A percentile compares a stretch with the other conserved stretches of the same genome.
Evolutionary conservation across 92 coral and sea anemone species (phyloP).

Genomic region (Parazoanthus darwini): DNA sequence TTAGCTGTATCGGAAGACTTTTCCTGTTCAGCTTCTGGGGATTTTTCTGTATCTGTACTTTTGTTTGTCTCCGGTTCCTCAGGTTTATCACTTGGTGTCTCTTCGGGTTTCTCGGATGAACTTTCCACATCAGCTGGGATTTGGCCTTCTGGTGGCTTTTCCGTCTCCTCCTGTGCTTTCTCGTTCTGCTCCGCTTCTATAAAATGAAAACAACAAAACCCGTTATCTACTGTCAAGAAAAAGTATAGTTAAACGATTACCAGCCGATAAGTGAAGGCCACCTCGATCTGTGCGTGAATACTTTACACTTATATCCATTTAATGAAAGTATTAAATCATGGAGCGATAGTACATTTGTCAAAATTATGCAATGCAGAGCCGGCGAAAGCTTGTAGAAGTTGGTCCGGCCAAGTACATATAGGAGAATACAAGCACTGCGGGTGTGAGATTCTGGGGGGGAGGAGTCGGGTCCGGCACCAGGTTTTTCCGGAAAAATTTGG

Average conservation of each 20-base stretch:
- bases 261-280: too few species aligned
- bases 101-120: not conserved
- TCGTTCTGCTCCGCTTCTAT: not conserved
- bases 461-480: too few species aligned
- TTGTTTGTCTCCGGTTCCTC: slow-evolving; percentile 9
- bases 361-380: too few species aligned
- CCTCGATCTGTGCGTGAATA: too few species aligned
- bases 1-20: slow-evolving; percentile 10
- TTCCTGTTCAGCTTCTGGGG: slow-evolving; percentile 6
- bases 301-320: too few species aligned
- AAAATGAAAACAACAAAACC: not conserved
- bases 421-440: too few species aligned
- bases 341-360: too few species aligned
- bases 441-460: too few species aligned
- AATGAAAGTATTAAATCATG: too few species aligned
- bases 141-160: not conserved
- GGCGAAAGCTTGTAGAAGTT: too few species aligned
- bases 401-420: too few species aligned
- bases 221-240: not conserved
- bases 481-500: too few species aligned
- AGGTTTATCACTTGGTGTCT: not conserved
- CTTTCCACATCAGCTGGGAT: not conserved
- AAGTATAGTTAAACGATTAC: not conserved
- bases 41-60: not conserved
- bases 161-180: not conserved